Percentiles rank a stretch among this genome's conserved stretches.
Evolutionary conservation across 2,113 vertebrate species (phyloP).

Genomic region (Lophochroa leadbeateri): DNA sequence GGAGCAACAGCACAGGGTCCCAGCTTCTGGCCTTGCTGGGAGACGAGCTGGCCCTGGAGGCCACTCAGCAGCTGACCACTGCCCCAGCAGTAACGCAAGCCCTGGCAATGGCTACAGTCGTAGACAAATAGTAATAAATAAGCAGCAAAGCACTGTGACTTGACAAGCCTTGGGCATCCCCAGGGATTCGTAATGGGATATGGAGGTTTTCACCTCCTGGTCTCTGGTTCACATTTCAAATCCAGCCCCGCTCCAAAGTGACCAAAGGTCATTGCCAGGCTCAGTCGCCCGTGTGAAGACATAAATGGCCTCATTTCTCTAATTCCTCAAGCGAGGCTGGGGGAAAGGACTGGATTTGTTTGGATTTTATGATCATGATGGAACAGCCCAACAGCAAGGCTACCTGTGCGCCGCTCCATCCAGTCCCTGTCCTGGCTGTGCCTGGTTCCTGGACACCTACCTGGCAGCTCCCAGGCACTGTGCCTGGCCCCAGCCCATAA

Average conservation of each 20-base stretch:
- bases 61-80: background rate
- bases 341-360: conserved; percentile 13
- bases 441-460: background rate
- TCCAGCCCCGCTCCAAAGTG: conserved; percentile 41
- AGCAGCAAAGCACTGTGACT: conserved; percentile 40
- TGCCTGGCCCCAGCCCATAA: rapidly evolving
- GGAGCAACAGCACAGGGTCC: background rate
- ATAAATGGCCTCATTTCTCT: conserved; percentile 57
- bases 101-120: background rate
- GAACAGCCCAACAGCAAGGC: background rate
- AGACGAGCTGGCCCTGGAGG: background rate
- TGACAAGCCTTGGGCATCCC: conserved; percentile 41
- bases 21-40: background rate
- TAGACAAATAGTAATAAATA: conserved; percentile 60
- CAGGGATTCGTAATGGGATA: conserved; percentile 57
- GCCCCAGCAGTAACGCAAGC: background rate
- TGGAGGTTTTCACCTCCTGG: conserved; percentile 61
- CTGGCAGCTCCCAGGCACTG: background rate
- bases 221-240: conserved; percentile 67
- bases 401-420: rapidly evolving
- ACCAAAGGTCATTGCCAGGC: conserved; percentile 61
- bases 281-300: conserved; percentile 27
- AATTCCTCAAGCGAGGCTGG: background rate
- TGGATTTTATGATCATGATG: background rate
- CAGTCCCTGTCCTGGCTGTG: background rate